These are phyloP conservation scores for Gambusia affinis DNA, from an alignment of 2,113 vertebrate genomes.

Conservation along the genomic window DNA sequence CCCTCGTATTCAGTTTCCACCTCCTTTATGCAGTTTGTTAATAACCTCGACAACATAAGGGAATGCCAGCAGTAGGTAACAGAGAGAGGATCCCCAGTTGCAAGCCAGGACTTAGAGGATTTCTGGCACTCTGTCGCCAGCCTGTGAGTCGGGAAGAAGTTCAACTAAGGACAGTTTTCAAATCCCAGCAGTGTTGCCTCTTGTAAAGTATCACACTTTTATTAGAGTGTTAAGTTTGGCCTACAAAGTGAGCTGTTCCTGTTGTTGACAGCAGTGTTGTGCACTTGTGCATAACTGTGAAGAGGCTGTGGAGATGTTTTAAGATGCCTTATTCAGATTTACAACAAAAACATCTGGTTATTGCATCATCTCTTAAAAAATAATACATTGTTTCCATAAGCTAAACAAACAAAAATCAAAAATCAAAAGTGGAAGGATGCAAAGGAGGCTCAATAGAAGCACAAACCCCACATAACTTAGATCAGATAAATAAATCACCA, in stretches of 20 bases:
- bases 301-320: constrained; percentile 50
- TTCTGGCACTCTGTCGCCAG: constrained; percentile 64
- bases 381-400: not conserved
- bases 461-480: no score
- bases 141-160: constrained; percentile 71
- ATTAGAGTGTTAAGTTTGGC: constrained; percentile 77
- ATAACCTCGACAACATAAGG: constrained; percentile 65
- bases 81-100: constrained; percentile 49
- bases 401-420: not conserved
- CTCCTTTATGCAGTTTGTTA: constrained; percentile 57
- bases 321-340: constrained; percentile 47
- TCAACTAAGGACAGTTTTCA: constrained; percentile 78
- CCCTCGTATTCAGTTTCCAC: constrained; percentile 59
- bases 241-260: constrained; percentile 63
- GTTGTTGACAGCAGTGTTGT: constrained; percentile 22
- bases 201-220: constrained; percentile 78
- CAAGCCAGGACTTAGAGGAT: constrained; percentile 47
- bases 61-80: constrained; percentile 69
- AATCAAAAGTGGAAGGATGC: no score
- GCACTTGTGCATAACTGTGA: constrained; percentile 34
- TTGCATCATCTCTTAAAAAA: constrained; percentile 12
- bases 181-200: constrained; percentile 70
- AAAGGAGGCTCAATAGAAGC: no score
- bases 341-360: constrained; percentile 52
- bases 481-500: no score